phyloP scores from a whole-genome alignment of 2,797 vertebrate genomes.

The Calcarius lapponicus region DNA sequence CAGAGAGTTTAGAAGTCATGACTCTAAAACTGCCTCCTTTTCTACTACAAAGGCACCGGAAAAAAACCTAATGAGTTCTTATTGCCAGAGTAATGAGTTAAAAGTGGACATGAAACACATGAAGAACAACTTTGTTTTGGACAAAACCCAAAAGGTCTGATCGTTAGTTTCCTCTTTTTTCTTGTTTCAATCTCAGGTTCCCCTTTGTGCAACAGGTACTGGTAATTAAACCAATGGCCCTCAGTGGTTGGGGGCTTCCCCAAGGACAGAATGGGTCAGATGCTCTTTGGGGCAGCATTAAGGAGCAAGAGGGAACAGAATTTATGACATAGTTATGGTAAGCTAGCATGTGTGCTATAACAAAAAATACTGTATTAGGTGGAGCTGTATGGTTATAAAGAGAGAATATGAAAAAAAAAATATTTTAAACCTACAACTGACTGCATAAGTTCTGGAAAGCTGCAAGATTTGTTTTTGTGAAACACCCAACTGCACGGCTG shows the following conservation, averaged over 20 bases:
- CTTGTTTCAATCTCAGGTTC: background rate
- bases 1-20: background rate
- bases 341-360: background rate
- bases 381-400: background rate
- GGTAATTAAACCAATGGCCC: background rate
- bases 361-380: background rate
- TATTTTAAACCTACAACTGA: background rate
- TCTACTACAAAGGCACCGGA: background rate
- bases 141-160: too few species aligned
- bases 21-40: background rate
- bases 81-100: background rate
- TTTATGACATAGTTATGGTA: background rate
- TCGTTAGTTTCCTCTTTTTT: rapidly evolving
- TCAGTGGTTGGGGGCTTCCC: background rate
- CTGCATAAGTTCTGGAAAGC: background rate
- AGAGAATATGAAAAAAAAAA: background rate
- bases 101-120: background rate
- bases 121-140: too few species aligned
- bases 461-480: background rate
- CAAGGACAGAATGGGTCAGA: background rate
- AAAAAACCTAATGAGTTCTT: background rate
- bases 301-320: background rate
- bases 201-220: background rate
- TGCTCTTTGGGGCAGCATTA: background rate
- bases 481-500: background rate